phyloP scores from a whole-genome alignment of 1,140 invertebrate genomes.

The Reticulitermes speratus region DNA sequence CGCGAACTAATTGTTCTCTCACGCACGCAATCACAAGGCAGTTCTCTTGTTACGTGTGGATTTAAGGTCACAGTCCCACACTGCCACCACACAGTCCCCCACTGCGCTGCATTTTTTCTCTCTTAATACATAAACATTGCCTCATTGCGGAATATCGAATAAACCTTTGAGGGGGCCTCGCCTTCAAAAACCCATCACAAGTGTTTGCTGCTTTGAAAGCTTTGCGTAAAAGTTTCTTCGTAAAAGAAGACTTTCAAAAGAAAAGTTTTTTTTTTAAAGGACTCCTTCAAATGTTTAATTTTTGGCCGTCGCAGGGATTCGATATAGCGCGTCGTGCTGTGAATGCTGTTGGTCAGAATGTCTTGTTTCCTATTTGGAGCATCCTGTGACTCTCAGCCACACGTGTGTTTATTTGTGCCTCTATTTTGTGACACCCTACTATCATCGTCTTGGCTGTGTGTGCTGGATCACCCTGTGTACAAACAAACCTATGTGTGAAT shows the following conservation, averaged over 20 bases:
- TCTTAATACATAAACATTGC: slow-evolving; percentile 13
- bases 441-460: too few species aligned
- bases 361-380: too few species aligned
- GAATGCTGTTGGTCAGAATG: too few species aligned
- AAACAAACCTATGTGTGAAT: background rate
- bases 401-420: too few species aligned
- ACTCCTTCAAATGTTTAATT: background rate
- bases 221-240: slow-evolving; percentile 8
- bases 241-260: background rate
- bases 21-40: background rate
- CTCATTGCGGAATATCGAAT: slow-evolving; percentile 1
- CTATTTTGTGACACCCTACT: too few species aligned
- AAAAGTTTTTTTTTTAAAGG: background rate
- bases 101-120: background rate
- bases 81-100: background rate
- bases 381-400: too few species aligned
- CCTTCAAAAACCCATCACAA: background rate
- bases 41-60: background rate
- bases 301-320: background rate
- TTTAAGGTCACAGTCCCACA: background rate
- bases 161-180: background rate
- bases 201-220: background rate
- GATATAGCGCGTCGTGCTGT: background rate
- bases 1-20: background rate
- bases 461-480: background rate